These are phyloP conservation scores for Clarias macrocephalus DNA, from an alignment of 2,113 vertebrate species.

Conservation along the genomic window DNA sequence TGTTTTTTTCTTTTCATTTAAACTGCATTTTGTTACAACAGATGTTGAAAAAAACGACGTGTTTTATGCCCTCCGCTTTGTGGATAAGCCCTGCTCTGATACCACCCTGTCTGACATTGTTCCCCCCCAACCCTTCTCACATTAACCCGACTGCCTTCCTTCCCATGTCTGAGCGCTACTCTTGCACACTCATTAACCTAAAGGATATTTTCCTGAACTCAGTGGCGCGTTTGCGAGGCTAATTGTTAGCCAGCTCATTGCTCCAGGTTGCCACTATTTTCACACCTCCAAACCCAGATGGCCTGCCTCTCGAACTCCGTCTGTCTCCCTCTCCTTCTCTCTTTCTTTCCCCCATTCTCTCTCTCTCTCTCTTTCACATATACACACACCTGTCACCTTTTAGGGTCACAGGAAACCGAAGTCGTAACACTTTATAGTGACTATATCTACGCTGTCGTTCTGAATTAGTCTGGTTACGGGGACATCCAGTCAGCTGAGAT, in stretches of 20 bases:
- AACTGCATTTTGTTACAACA: not conserved
- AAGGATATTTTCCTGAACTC: constrained; percentile 82
- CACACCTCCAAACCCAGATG: constrained; percentile 17
- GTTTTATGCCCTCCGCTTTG: not conserved
- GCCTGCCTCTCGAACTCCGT: constrained; percentile 2
- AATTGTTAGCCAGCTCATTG: constrained; percentile 77
- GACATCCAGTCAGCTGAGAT: not conserved
- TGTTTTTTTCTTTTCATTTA: too few species aligned
- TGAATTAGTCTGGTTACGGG: constrained; percentile 20
- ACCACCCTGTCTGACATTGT: not conserved
- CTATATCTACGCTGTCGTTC: constrained; percentile 20
- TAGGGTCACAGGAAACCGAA: constrained; percentile 25
- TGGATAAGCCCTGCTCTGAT: not conserved
- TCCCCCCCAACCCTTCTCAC: not conserved
- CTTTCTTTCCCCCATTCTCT: not conserved
- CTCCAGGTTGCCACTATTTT: constrained; percentile 31
- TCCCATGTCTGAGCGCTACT: constrained; percentile 33
- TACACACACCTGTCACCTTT: constrained; percentile 32
- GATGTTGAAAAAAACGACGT: not conserved
- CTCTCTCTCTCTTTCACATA: not conserved
- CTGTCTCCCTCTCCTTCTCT: not conserved
- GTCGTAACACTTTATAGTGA: constrained; percentile 37
- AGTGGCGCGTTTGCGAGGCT: constrained; percentile 76
- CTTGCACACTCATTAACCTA: constrained; percentile 85
- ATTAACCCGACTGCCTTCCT: not conserved